Conservation (phyloP, 2,797 vertebrate genomes). For the Oryzias dopingdopingensis region DNA sequence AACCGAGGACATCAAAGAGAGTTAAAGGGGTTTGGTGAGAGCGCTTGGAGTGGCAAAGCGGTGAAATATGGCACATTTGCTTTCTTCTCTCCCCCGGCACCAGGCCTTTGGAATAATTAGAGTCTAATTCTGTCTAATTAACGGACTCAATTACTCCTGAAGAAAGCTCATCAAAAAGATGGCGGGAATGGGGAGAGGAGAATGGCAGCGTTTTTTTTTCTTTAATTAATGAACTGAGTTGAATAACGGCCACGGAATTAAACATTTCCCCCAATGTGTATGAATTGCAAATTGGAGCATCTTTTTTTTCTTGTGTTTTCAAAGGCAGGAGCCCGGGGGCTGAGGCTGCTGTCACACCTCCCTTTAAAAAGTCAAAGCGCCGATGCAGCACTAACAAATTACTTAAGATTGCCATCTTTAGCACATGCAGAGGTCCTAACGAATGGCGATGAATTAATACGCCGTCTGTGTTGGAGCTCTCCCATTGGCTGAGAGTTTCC, state of each 20-base stretch:
- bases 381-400: slow-evolving; percentile 80
- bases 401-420: slow-evolving; percentile 78
- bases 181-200: slow-evolving; percentile 75
- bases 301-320: slow-evolving; percentile 20
- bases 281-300: slow-evolving; percentile 79
- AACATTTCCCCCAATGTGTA: slow-evolving; percentile 81
- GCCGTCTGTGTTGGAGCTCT: slow-evolving; percentile 68
- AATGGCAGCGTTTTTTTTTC: slow-evolving; percentile 71
- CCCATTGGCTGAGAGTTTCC: slow-evolving; percentile 73
- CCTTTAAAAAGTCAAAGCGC: slow-evolving; percentile 79
- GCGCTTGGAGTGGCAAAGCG: slow-evolving; percentile 63
- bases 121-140: slow-evolving; percentile 85
- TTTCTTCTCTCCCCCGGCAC: slow-evolving; percentile 71
- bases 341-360: slow-evolving; percentile 79
- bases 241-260: slow-evolving; percentile 80
- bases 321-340: slow-evolving; percentile 73
- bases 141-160: slow-evolving; percentile 83
- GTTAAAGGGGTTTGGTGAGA: slow-evolving; percentile 69
- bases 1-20: slow-evolving; percentile 77
- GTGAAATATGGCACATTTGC: slow-evolving; percentile 76
- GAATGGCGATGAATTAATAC: slow-evolving; percentile 78
- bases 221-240: slow-evolving; percentile 84
- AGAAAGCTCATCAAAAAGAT: slow-evolving; percentile 84
- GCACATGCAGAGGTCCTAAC: slow-evolving; percentile 74
- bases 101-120: slow-evolving; percentile 82